Evolutionary conservation across 2,888 invertebrate species (phyloP), one percentile per base, ranked within the genome.

Genomic region (Leistus spinibarbis): DNA sequence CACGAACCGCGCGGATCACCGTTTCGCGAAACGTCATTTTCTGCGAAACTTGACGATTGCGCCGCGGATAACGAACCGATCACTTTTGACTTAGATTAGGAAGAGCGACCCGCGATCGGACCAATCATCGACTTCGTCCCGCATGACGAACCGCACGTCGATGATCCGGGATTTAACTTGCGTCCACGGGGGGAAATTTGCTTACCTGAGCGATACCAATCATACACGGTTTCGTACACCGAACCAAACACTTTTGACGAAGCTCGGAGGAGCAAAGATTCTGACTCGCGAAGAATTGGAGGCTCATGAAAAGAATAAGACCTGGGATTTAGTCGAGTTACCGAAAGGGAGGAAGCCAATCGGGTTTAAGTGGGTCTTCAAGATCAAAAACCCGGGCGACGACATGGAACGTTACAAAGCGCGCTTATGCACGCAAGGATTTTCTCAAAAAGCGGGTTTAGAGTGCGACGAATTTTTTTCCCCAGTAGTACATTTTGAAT

Each of bases 301-400:
- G 27, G 60, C 69, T 19, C 69, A 69, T 27, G 19, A 24, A 22
- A 69, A 56, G n/a, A 69, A 60, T 24, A 27, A 69, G 5, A 69
- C 69, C 23, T 69, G 69, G 60, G 10, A 20, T 16, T 16, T 69
- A 27, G 19, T 69, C 2, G 27, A 57, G 10, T 27, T 60, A 10
- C 27, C 57, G 27, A 27, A 69, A 10, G 2, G 16, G 4, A 0
- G 2, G 3, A 69, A 69, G 57, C n/a, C 17, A 23, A 5, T 69
- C 9, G 16, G 7, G 9, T 5, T 57, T 16, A 56, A 57, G 19
- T 56, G 54, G 22, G 16, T 69, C 16, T 27, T 69, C 9, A 54
- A 56, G n/a, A 22, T 56, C 13, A 69, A 69, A 22, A 16, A n/a
- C 16, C 22, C n/a, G n/a, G 56, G 56, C 5, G 20, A 22, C 23